Evolutionary conservation across 1,140 invertebrate species (phyloP).

Genomic region (Calephelis nemesis): DNA sequence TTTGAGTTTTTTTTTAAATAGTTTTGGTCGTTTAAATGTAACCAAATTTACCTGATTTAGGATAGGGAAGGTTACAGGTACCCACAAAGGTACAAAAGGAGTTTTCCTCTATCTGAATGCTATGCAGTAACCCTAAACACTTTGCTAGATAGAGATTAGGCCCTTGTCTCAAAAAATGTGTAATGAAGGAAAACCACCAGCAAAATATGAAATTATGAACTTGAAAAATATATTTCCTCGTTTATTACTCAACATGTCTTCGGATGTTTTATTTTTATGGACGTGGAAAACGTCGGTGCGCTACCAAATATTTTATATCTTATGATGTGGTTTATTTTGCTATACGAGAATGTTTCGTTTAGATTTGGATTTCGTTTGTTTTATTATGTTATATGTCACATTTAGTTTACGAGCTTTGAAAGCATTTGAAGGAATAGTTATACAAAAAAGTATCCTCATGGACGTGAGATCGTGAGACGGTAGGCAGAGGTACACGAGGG

Average conservation of each 20-base stretch:
- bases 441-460: too few species aligned
- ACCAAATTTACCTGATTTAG: too few species aligned
- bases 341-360: neutral
- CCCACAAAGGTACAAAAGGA: too few species aligned
- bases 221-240: conserved; percentile 49
- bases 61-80: too few species aligned
- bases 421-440: too few species aligned
- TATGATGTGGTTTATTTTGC: neutral
- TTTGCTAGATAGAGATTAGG: conserved; percentile 53
- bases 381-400: neutral
- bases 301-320: conserved; percentile 8
- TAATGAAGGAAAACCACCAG: conserved; percentile 61
- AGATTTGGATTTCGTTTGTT: neutral
- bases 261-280: conserved; percentile 25
- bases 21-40: too few species aligned
- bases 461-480: too few species aligned
- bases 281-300: conserved; percentile 2
- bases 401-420: neutral
- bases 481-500: too few species aligned
- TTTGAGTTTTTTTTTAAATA: too few species aligned
- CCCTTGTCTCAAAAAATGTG: conserved; percentile 63
- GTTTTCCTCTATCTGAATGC: too few species aligned
- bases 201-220: conserved; percentile 66
- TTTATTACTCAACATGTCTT: conserved; percentile 38
- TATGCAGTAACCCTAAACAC: neutral